Base-by-base conservation (phyloP, 1,140 invertebrate species). In the Formica selysi region DNA sequence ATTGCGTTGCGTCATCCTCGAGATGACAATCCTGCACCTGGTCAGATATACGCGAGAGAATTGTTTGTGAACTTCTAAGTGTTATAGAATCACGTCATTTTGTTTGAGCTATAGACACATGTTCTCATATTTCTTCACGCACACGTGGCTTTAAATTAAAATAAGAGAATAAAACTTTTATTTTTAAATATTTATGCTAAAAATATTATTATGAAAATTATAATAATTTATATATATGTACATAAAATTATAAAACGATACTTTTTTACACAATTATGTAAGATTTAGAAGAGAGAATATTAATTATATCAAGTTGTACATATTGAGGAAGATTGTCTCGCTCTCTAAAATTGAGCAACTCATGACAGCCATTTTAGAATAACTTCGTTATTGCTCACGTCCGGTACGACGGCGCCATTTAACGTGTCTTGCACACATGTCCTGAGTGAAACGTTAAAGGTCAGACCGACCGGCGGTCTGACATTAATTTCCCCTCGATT, bases 401-500 rank as follows among this genome's bases (percentile, higher is more conserved):
- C 26, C 36, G 11, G 13, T 7, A n/a, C 11, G 22, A 29, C 76
- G 36, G 54, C n/a, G 44, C 3, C 44, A 59, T 71, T 61, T 71
- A 81, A 38, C 51, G 8, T 57, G 51, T 29, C 32, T 68, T 71
- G 19, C 44, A 70, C 22, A 74, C 41, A 11, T 32, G 16, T 11
- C 7, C 26, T 26, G 48, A 67, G 16, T 29, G 38, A 67, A 68
- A 81, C 54, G 19, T 48, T 36, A 44, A 67, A 68, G 38, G 48
- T 62, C 16, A n/a, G 44, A 26, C 38, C 59, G 76, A 87, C 71
- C 83, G 32, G 68, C 73, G 59, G 29, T 57, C 54, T 64, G 68
- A 29, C 80, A 84, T 90, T 91, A 84, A 88, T 89, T 91, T 74
- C 76, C 57, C 38, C 71, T 83, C 86, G 85, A 91, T 89, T 91